Evolutionary conservation across 2,888 invertebrate species (phyloP), one percentile per base, ranked within the genome.

Genomic region (Pilophorus perplexus): DNA sequence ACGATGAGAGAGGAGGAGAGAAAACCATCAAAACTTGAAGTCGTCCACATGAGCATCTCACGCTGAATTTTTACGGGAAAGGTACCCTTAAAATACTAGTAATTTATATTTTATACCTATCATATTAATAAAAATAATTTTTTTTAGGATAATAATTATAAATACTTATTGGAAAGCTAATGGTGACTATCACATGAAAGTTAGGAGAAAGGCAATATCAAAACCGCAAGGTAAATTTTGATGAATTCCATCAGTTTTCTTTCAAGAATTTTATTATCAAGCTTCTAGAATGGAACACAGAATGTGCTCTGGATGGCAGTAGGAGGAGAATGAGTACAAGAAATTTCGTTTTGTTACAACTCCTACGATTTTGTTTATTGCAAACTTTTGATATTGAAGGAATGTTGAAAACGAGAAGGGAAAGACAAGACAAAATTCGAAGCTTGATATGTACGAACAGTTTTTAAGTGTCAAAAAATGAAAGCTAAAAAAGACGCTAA

Each of bases 161-260:
- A 54, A 64, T n/a, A n/a, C n/a, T n/a, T n/a, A n/a, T n/a, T 68
- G 68, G 55, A 68, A 68, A 68, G 66, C 68, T 68, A 68, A 42
- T 40, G 57, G 62, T 54, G 46, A 68, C 68, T 68, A 68, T 68
- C 68, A 68, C 68, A 68, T 38, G 62, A 68, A 55, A 66, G 60
- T 66, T 54, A 66, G 50, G 66, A 37, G 64, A 60, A 62, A 50
- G 50, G 64, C 64, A 64, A 50, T 64, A 64, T 46, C 22, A 38
- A 50, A 42, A 55, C 38, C 54, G 48, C 46, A 44, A n/a, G 27
- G 28, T 18, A 44, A 44, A 33, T 37, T 55, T 14, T 33, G n/a
- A 16, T 10, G 14, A 52, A 10, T 8, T 52, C 28, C 12, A 33
- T 52, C n/a, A 28, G 18, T 52, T 52, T 55, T 55, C 40, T 22